Evolutionary conservation across 2,888 invertebrate genomes (phyloP).

Genomic region (Alloscopus bannaensis): DNA sequence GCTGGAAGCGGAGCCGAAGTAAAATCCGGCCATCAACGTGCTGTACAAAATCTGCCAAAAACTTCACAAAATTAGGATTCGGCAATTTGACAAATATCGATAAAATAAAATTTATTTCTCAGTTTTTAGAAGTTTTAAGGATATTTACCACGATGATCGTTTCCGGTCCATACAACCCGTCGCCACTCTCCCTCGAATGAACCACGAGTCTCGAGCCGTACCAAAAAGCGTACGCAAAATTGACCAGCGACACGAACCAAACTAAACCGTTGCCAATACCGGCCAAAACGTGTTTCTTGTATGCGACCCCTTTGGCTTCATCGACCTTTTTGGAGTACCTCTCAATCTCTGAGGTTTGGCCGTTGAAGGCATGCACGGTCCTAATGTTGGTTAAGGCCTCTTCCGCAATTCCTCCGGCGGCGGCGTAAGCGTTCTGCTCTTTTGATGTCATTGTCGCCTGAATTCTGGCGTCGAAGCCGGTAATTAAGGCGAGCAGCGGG

Average conservation of each 20-base stretch:
- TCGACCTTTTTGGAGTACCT: constrained; percentile 74
- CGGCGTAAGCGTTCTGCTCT: constrained; percentile 76
- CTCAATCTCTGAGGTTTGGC: constrained; percentile 73
- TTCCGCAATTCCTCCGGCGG: constrained; percentile 74
- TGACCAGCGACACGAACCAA: constrained; percentile 76
- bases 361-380: constrained; percentile 74
- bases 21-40: constrained; percentile 64
- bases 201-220: constrained; percentile 80
- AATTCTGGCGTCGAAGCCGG: constrained; percentile 74
- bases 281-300: constrained; percentile 38
- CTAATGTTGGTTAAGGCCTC: constrained; percentile 74
- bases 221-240: constrained; percentile 89
- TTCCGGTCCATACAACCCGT: constrained; percentile 67
- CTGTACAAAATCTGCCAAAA: constrained; percentile 63
- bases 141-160: constrained; percentile 69
- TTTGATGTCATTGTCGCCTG: constrained; percentile 72
- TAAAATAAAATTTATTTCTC: no score
- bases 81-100: no score
- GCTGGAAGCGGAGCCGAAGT: constrained; percentile 64
- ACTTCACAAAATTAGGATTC: neutral
- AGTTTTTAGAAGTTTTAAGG: neutral
- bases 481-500: constrained; percentile 76
- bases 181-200: constrained; percentile 62
- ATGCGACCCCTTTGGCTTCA: constrained; percentile 61
- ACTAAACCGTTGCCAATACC: constrained; percentile 66